Conservation (phyloP, 2,113 vertebrate species). For the Actinemys pallida region DNA sequence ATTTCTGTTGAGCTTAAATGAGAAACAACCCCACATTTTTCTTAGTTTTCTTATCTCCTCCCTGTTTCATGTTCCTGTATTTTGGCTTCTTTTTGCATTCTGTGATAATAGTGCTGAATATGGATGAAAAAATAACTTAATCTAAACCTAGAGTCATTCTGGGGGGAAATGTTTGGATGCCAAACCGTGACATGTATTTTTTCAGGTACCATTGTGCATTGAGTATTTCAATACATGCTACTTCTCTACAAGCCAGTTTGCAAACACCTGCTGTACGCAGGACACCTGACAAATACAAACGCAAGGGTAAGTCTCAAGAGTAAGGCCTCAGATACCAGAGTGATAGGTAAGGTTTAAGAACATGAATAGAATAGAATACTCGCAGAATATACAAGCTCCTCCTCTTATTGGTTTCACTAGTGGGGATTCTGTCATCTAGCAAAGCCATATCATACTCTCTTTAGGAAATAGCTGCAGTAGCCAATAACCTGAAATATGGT, state of each 20-base stretch:
- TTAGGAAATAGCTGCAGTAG: background rate
- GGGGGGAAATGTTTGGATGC: slow-evolving; percentile 18
- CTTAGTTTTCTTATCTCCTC: background rate
- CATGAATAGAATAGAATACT: background rate
- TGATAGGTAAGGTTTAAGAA: background rate
- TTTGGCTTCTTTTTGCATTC: background rate
- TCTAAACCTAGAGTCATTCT: background rate
- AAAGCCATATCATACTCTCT: background rate
- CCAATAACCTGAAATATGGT: background rate
- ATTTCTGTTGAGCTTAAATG: background rate
- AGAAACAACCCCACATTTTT: background rate
- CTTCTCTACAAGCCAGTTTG: background rate
- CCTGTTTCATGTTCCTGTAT: background rate
- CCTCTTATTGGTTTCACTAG: background rate
- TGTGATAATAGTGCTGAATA: background rate
- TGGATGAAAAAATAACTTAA: background rate
- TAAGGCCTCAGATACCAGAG: background rate
- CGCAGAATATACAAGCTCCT: background rate
- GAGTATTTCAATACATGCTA: slow-evolving; percentile 13
- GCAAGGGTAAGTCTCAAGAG: background rate
- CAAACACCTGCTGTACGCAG: slow-evolving; percentile 2
- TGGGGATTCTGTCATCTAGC: background rate
- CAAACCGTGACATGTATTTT: background rate
- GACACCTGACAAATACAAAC: background rate
- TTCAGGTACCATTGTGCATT: background rate